A percentile compares a stretch with the other conserved stretches of the same genome.
Conservation (phyloP, 2,797 vertebrate species). For the Hoplostethus atlanticus region DNA sequence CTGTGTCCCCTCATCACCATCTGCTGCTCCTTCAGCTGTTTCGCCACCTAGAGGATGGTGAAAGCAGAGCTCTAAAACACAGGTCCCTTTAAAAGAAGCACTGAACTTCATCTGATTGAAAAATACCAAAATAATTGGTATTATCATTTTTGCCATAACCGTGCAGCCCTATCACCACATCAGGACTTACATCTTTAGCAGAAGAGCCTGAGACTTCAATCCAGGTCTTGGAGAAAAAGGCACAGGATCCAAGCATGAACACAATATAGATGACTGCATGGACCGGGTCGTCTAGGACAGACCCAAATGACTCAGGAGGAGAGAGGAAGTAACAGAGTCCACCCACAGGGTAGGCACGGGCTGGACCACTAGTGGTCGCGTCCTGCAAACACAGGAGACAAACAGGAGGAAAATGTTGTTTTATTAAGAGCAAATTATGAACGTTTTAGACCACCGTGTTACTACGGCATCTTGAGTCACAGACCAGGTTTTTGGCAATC, state of each 20-base stretch:
- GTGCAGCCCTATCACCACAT: not conserved
- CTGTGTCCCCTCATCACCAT: slow-evolving; percentile 99
- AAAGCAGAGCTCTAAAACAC: slow-evolving; percentile 13
- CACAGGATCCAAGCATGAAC: slow-evolving; percentile 98
- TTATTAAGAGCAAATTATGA: not conserved
- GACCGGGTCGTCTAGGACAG: slow-evolving; percentile 94
- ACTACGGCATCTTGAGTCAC: not conserved
- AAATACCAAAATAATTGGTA: not conserved
- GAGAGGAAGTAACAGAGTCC: slow-evolving; percentile 98
- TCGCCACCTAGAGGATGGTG: slow-evolving; percentile 88
- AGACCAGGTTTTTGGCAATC: not conserved
- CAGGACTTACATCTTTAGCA: slow-evolving; percentile 94
- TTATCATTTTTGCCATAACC: too few species aligned
- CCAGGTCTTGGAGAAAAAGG: slow-evolving; percentile 99
- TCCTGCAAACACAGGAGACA: slow-evolving; percentile 84
- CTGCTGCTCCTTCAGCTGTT: slow-evolving; percentile 98
- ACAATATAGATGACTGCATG: slow-evolving; percentile 94
- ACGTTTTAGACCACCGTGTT: not conserved
- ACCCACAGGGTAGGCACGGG: slow-evolving; percentile 96
- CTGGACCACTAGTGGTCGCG: slow-evolving; percentile 90
- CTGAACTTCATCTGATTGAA: not conserved
- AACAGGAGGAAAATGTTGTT: not conserved
- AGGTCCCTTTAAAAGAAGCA: not conserved
- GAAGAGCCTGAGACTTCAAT: slow-evolving; percentile 99
- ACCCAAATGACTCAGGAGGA: slow-evolving; percentile 95